Evolutionary conservation across 2,888 invertebrate genomes (phyloP).

Genomic region (Piscicola geometra): DNA sequence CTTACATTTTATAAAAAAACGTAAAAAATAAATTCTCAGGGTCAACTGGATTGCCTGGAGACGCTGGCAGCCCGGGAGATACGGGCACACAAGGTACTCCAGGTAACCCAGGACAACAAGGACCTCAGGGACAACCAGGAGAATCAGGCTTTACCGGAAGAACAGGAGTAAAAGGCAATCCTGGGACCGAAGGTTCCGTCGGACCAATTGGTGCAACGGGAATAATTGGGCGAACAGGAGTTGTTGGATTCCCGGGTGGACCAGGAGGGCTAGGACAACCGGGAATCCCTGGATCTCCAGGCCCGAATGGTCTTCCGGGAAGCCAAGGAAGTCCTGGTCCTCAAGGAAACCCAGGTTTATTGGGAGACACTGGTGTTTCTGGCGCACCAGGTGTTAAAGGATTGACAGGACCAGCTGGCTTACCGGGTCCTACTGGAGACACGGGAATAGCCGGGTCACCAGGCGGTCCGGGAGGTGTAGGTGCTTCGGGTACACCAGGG

Average conservation of each 20-base stretch:
- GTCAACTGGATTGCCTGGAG: conserved; percentile 33
- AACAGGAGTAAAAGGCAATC: conserved; percentile 30
- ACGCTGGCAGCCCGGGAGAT: conserved; percentile 9
- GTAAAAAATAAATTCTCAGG: neutral
- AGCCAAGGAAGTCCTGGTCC: conserved; percentile 33
- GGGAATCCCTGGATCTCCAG: conserved; percentile 32
- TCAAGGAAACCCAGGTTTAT: conserved; percentile 24
- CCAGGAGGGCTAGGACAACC: conserved; percentile 28
- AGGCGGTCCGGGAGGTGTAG: conserved; percentile 24
- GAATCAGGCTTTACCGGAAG: conserved; percentile 19
- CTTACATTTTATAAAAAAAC: neutral
- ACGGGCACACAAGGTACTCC: conserved; percentile 2
- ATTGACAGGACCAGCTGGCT: conserved; percentile 73
- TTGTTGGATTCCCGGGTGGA: conserved; percentile 26
- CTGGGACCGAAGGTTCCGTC: conserved; percentile 35
- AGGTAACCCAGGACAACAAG: conserved; percentile 35
- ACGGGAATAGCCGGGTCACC: conserved; percentile 27
- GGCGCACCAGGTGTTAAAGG: conserved; percentile 66
- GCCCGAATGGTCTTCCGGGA: conserved; percentile 36
- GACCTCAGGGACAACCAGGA: conserved; percentile 40
- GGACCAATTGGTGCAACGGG: conserved; percentile 45
- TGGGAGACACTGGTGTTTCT: neutral
- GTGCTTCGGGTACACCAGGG: conserved; percentile 33
- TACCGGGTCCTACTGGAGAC: conserved; percentile 60
- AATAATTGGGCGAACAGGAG: neutral